These are phyloP conservation scores for Pachliopta kotzebuea DNA, from an alignment of 2,888 invertebrate genomes.

Conservation along the genomic window DNA sequence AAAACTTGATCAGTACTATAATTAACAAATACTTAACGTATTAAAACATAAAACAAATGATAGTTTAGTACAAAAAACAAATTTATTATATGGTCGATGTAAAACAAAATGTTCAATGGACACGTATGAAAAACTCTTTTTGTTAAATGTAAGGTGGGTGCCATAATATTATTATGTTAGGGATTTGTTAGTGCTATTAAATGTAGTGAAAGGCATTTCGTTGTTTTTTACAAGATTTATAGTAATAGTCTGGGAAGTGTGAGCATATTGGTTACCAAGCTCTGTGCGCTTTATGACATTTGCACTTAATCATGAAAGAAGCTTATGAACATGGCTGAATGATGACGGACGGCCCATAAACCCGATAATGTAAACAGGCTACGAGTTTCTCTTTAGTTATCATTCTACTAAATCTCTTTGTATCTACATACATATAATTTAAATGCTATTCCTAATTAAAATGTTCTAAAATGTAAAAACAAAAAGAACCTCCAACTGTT, in stretches of 20 bases:
- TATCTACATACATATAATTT: constrained; percentile 11
- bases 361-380: constrained; percentile 5
- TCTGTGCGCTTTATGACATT: constrained; percentile 68
- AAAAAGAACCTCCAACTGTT: constrained; percentile 10
- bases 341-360: constrained; percentile 7
- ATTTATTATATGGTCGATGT: constrained; percentile 9
- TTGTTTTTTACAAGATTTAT: constrained; percentile 62
- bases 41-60: background rate
- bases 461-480: constrained; percentile 15
- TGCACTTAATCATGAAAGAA: constrained; percentile 59
- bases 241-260: constrained; percentile 76
- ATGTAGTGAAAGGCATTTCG: constrained; percentile 65
- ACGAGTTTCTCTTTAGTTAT: constrained; percentile 3
- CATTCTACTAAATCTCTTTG: constrained; percentile 12
- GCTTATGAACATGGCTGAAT: constrained; percentile 25
- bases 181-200: constrained; percentile 60
- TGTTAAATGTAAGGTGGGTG: constrained; percentile 68
- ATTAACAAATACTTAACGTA: background rate
- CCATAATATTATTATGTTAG: constrained; percentile 56
- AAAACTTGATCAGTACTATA: background rate
- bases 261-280: constrained; percentile 77
- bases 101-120: constrained; percentile 21
- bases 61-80: background rate
- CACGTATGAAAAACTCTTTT: constrained; percentile 23
- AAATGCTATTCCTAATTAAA: constrained; percentile 20